These are phyloP conservation scores for Brachyptera risi DNA, from an alignment of 2,888 invertebrate species.

Conservation along the genomic window DNA sequence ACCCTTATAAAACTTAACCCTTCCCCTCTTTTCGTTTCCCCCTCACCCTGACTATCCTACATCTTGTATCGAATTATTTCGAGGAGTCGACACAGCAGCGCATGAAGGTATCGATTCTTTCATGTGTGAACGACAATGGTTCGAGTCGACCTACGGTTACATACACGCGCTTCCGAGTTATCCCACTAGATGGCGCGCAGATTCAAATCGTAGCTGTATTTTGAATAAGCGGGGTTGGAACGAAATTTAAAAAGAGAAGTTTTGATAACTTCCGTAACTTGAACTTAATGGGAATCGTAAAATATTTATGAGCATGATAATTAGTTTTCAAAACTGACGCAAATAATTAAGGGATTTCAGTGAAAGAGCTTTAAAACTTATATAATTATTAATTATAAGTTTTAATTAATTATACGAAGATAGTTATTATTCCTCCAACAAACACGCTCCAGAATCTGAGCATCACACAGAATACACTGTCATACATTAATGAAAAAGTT, in stretches of 20 bases:
- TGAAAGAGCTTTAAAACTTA: no score
- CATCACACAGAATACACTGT: no score
- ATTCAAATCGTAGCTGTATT: background rate
- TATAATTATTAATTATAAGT: no score
- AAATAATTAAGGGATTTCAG: background rate
- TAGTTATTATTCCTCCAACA: no score
- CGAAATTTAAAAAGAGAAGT: background rate
- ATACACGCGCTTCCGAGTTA: background rate
- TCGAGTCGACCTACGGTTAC: background rate
- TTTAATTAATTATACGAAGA: no score
- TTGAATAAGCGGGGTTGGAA: background rate
- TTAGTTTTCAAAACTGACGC: background rate
- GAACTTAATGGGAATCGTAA: background rate
- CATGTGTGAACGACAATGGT: background rate
- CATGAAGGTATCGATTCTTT: slow-evolving; percentile 24
- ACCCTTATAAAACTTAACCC: background rate
- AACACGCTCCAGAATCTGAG: no score
- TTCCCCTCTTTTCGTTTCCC: background rate
- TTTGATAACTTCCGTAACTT: background rate
- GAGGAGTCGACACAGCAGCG: slow-evolving; percentile 27
- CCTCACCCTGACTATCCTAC: background rate
- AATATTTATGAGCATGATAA: slow-evolving; percentile 12
- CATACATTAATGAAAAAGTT: no score
- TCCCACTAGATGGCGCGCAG: background rate
- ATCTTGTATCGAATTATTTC: slow-evolving; percentile 27